Conservation (phyloP, 2,113 vertebrate genomes). For the Canis aureus region DNA sequence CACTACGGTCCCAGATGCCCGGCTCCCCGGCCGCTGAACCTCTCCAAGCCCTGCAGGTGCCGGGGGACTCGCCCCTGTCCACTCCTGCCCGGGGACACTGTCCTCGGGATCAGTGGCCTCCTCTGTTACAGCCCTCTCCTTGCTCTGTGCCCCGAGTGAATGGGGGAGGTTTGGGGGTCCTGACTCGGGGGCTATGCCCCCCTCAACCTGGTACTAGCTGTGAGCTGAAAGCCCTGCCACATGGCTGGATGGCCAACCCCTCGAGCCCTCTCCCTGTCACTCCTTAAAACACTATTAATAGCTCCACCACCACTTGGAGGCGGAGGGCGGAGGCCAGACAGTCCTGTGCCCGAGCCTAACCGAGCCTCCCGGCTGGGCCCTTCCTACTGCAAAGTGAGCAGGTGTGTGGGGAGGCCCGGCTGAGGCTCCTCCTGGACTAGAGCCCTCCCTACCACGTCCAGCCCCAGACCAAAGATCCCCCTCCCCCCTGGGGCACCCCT, state of each 20-base stretch:
- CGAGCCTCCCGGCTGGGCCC: neutral
- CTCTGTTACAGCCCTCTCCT: slow-evolving; percentile 53
- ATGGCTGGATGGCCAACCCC: neutral
- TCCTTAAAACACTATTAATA: slow-evolving; percentile 61
- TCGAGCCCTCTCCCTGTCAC: neutral
- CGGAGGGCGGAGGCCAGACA: neutral
- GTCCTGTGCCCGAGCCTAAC: neutral
- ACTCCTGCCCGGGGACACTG: neutral
- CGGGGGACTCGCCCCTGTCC: neutral
- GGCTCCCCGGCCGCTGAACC: rapidly evolving
- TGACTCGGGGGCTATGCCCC: neutral
- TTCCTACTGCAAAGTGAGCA: neutral
- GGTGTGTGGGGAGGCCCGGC: neutral
- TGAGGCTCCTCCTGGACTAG: neutral
- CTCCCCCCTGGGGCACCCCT: neutral
- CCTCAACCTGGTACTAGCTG: slow-evolving; percentile 54
- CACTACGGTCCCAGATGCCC: neutral
- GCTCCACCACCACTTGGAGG: neutral
- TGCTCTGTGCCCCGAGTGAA: neutral
- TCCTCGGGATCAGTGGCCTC: neutral
- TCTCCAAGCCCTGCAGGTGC: neutral
- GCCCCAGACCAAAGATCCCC: slow-evolving; percentile 82
- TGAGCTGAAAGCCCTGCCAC: neutral
- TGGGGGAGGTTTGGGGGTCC: neutral
- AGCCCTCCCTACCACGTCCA: neutral